Evolutionary conservation across 2,888 invertebrate genomes (phyloP), one percentile per base, ranked within the genome.

Genomic region (Perizoma affinitatum): DNA sequence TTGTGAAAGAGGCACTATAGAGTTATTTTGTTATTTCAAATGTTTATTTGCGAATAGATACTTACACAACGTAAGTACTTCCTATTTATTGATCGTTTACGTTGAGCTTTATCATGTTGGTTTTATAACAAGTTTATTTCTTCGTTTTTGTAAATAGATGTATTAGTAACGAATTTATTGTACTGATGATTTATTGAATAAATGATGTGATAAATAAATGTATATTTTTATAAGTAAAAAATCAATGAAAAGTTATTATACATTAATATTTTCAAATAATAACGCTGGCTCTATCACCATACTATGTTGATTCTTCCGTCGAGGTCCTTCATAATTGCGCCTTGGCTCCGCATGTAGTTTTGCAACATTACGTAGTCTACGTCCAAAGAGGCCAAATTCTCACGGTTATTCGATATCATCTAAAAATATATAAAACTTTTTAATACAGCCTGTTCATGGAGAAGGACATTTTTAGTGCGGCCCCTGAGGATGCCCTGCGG

Each of bases 341-440:
- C 86, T 69, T 92, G 91, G 38, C 88, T 80, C 9, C 86, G 75
- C 72, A 95, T 84, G 76, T 93, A 94, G 0, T 84, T 76, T 58
- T 88, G 87, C 61, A 94, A 79, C 67, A 93, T 84, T 63, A 94
- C 93, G 65, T 93, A 90, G 75, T 95, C 95, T 0, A 93, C 66
- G 0, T 80, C 82, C 40, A 94, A 90, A 49, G 82, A 79, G 49
- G 79, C 74, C 34, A 90, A 58, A 74, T 95, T 94, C 61, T 89
- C 81, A 11, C 94, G 79, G 71, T 94, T 88, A 0, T 93, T 78
- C 0, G 87, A 75, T 43, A 95, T 69, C 73, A 93, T 87, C 93
- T 93, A 80, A 10, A 40, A 45, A 52, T 41, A 41, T 11, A 34
- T 40, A 6, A 7, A 38, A 38, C 38, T 38, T 22, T 22, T 38